A percentile compares a stretch with the other conserved stretches of the same genome.
Conservation (phyloP, 2,888 invertebrate genomes). For the Eupeodes luniger region DNA sequence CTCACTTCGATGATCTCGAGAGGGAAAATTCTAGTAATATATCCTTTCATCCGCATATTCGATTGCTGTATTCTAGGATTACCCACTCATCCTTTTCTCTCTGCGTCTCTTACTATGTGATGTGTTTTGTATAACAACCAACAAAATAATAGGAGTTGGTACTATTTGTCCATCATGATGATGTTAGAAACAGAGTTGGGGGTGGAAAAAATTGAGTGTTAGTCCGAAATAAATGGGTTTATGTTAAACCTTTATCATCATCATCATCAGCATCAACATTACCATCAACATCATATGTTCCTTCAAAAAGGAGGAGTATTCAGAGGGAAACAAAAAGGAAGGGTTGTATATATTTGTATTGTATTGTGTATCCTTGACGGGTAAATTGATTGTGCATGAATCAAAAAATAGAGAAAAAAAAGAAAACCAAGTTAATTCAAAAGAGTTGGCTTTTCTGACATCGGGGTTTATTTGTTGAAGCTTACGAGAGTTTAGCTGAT, state of each 20-base stretch:
- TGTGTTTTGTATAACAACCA: slow-evolving; percentile 12
- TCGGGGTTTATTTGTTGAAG: background rate
- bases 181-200: slow-evolving; percentile 13
- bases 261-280: background rate
- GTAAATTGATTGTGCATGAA: slow-evolving; percentile 51
- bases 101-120: slow-evolving; percentile 15
- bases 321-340: background rate
- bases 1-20: slow-evolving; percentile 71
- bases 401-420: background rate
- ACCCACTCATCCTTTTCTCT: background rate
- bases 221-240: slow-evolving; percentile 83
- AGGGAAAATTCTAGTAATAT: slow-evolving; percentile 40
- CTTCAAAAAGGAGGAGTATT: slow-evolving; percentile 37
- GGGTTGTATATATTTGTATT: slow-evolving; percentile 38
- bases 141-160: slow-evolving; percentile 11
- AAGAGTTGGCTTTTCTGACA: slow-evolving; percentile 39
- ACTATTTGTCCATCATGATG: slow-evolving; percentile 47
- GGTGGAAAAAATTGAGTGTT: slow-evolving; percentile 78
- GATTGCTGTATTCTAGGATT: slow-evolving; percentile 28
- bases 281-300: slow-evolving; percentile 50
- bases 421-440: slow-evolving; percentile 60
- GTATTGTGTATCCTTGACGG: slow-evolving; percentile 24
- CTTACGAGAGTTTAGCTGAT: background rate
- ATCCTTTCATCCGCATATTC: slow-evolving; percentile 49
- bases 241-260: slow-evolving; percentile 63